These are phyloP conservation scores for Champsocephalus gunnari DNA, from an alignment of 2,797 vertebrate genomes.

Conservation along the genomic window DNA sequence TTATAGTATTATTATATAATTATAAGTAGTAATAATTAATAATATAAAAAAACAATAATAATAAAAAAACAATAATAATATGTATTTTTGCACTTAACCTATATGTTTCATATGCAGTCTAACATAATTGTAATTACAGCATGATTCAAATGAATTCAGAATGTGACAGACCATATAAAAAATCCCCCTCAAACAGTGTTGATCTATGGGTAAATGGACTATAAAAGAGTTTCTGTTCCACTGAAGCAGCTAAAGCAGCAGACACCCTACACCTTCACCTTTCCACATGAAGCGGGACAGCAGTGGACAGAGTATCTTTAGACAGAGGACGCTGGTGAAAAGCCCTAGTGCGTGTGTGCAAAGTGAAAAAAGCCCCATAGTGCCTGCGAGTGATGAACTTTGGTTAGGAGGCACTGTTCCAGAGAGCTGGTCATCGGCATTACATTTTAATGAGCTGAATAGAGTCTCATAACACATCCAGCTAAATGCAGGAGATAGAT, in stretches of 20 bases:
- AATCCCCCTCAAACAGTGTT: slow-evolving; percentile 1
- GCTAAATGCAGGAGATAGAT: slow-evolving; percentile 80
- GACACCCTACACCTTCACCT: slow-evolving; percentile 69
- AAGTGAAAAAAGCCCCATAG: slow-evolving; percentile 67
- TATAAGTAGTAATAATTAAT: neutral
- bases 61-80: neutral
- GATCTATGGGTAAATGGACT: slow-evolving; percentile 36
- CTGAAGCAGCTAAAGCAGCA: slow-evolving; percentile 42
- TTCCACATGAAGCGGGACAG: slow-evolving; percentile 62
- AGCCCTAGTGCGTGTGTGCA: slow-evolving; percentile 55
- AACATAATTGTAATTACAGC: neutral
- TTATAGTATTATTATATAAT: slow-evolving; percentile 10
- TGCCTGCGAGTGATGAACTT: slow-evolving; percentile 88
- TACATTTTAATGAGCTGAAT: slow-evolving; percentile 92
- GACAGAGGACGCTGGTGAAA: slow-evolving; percentile 60
- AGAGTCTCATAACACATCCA: slow-evolving; percentile 88
- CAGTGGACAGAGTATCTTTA: slow-evolving; percentile 72
- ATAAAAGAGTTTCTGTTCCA: slow-evolving; percentile 59
- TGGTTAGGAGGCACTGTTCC: slow-evolving; percentile 90
- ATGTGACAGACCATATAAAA: neutral
- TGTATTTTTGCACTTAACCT: too few species aligned
- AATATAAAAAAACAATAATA: slow-evolving; percentile 2
- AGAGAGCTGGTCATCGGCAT: slow-evolving; percentile 89
- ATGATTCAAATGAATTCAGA: neutral
- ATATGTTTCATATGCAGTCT: too few species aligned